Evolutionary conservation across 2,797 vertebrate species (phyloP).

Genomic region (Falco naumanni): DNA sequence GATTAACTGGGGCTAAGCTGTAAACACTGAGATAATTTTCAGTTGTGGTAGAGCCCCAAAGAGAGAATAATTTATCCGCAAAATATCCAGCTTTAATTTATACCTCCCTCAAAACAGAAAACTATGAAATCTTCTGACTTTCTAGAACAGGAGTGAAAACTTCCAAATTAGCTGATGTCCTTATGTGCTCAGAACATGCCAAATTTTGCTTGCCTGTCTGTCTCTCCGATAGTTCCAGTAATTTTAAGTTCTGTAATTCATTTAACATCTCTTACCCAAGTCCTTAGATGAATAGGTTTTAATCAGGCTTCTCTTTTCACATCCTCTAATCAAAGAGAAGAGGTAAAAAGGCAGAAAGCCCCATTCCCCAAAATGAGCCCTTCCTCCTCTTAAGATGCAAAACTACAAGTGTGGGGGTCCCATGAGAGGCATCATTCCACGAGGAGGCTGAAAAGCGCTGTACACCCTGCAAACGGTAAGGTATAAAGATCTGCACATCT

Average conservation of each 20-base stretch:
- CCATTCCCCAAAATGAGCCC: background rate
- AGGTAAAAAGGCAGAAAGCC: background rate
- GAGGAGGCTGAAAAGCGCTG: background rate
- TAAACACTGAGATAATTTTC: rapidly evolving
- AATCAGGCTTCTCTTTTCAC: background rate
- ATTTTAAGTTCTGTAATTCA: background rate
- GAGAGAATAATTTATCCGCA: background rate
- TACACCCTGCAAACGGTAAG: background rate
- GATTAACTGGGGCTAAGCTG: background rate
- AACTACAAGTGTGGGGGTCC: background rate
- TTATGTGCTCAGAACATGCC: rapidly evolving
- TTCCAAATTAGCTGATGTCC: background rate
- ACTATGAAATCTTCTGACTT: background rate
- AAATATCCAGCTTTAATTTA: background rate
- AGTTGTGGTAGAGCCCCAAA: background rate
- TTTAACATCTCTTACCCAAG: background rate
- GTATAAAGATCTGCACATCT: background rate
- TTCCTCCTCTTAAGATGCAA: background rate
- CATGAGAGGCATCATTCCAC: background rate
- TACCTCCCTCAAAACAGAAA: background rate
- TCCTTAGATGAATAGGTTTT: background rate
- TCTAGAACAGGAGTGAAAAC: background rate
- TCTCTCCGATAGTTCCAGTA: background rate
- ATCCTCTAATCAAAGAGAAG: background rate
- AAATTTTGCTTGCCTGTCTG: background rate